Evolutionary conservation across 1,140 invertebrate genomes (phyloP).

Genomic region (Hesperophylax magnus): DNA sequence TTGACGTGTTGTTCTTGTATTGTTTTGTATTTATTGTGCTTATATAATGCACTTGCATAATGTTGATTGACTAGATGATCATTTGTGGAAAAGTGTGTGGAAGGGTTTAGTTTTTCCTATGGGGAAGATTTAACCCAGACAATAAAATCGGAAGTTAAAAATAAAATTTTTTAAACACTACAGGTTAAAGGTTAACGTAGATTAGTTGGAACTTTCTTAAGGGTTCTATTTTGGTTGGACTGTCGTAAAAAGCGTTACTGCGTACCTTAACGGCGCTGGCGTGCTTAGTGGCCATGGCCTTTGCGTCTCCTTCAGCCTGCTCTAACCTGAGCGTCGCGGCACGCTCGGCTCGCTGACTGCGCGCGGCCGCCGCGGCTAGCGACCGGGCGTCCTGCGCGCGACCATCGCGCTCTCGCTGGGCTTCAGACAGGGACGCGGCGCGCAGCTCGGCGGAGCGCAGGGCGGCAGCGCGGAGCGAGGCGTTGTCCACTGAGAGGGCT

Average conservation of each 20-base stretch:
- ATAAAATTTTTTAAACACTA: no score
- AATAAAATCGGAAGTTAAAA: no score
- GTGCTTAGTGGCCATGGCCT: conserved; percentile 65
- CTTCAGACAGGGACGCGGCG: conserved; percentile 59
- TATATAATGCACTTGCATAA: no score
- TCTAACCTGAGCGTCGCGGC: conserved; percentile 59
- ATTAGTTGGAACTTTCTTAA: no score
- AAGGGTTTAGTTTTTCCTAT: no score
- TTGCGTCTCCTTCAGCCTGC: conserved; percentile 64
- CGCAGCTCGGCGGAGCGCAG: conserved; percentile 40
- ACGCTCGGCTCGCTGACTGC: conserved; percentile 62
- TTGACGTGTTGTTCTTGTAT: no score
- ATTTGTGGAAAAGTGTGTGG: no score
- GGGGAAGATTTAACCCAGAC: no score
- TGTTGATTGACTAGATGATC: no score
- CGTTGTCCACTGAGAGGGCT: conserved; percentile 64
- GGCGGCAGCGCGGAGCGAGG: conserved; percentile 61
- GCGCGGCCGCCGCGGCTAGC: conserved; percentile 60
- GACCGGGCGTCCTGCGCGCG: conserved; percentile 62
- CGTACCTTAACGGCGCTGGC: conserved; percentile 65
- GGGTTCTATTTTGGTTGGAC: background rate
- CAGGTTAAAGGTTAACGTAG: no score
- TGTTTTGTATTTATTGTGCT: no score
- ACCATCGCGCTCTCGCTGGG: conserved; percentile 61
- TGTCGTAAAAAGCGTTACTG: background rate